Evolutionary conservation across 2,113 vertebrate species (phyloP).

Genomic region (Cheilinus undulatus): DNA sequence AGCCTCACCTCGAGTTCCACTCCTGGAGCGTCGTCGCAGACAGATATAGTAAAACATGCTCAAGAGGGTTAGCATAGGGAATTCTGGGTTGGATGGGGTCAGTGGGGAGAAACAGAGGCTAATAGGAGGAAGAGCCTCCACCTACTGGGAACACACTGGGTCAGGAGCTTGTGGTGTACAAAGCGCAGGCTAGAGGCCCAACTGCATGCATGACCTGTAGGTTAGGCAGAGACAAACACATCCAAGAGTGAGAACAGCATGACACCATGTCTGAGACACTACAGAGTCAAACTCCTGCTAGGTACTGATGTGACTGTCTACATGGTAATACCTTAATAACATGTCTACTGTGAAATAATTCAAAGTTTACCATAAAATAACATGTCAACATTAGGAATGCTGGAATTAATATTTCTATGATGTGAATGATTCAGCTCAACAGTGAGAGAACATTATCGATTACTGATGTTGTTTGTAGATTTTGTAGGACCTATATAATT

Average conservation of each 20-base stretch:
- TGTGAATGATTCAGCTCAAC: too few species aligned
- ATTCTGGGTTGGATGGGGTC: conserved; percentile 78
- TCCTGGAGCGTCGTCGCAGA: conserved; percentile 97
- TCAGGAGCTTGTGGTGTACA: conserved; percentile 57
- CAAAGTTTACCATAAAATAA: too few species aligned
- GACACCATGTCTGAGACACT: conserved; percentile 28
- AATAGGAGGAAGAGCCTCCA: conserved; percentile 66
- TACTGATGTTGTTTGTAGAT: too few species aligned
- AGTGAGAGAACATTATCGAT: too few species aligned
- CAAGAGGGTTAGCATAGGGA: conserved; percentile 98
- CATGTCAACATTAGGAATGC: not conserved
- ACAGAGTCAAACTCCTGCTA: conserved; percentile 30
- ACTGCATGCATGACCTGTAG: conserved; percentile 84
- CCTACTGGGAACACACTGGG: conserved; percentile 59
- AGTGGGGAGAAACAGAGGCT: conserved; percentile 59
- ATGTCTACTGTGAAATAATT: too few species aligned
- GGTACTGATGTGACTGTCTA: not conserved
- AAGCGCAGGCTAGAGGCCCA: conserved; percentile 65
- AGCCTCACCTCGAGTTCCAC: conserved; percentile 91
- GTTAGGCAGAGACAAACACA: conserved; percentile 80
- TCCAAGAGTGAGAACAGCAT: conserved; percentile 61
- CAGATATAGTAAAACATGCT: conserved; percentile 99
- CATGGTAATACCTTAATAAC: not conserved
- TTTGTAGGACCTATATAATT: too few species aligned
- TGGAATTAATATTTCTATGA: conserved; percentile 5